phyloP scores from a whole-genome alignment of 2,888 invertebrate species.

The Eubasilissa splendida region DNA sequence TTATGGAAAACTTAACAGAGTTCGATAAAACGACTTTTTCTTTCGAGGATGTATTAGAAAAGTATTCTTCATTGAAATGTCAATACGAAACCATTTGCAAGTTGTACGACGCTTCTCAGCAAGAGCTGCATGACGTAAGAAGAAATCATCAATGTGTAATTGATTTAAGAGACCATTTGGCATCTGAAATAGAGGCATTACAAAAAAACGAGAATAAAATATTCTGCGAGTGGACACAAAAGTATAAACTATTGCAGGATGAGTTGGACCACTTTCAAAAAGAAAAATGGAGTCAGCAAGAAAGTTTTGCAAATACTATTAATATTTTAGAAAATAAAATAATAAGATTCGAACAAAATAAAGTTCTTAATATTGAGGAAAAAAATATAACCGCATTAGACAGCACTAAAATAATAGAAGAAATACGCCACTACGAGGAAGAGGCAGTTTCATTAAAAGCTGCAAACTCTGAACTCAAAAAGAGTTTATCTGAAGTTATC shows the following conservation, averaged over 20 bases:
- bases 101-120: slow-evolving; percentile 67
- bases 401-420: slow-evolving; percentile 50
- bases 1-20: not conserved
- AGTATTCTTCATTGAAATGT: slow-evolving; percentile 64
- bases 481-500: slow-evolving; percentile 36
- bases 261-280: slow-evolving; percentile 65
- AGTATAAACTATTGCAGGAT: slow-evolving; percentile 62
- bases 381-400: slow-evolving; percentile 61
- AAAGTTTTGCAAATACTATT: slow-evolving; percentile 64
- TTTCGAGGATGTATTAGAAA: slow-evolving; percentile 66
- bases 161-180: slow-evolving; percentile 68
- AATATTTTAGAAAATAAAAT: slow-evolving; percentile 65
- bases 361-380: slow-evolving; percentile 31
- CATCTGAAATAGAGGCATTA: slow-evolving; percentile 66
- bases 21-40: not conserved
- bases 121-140: slow-evolving; percentile 68
- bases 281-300: slow-evolving; percentile 64
- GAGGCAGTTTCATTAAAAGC: slow-evolving; percentile 47
- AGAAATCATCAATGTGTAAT: slow-evolving; percentile 68
- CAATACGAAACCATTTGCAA: slow-evolving; percentile 66
- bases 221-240: slow-evolving; percentile 47
- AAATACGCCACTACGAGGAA: slow-evolving; percentile 52
- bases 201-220: slow-evolving; percentile 65
- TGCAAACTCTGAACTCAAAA: slow-evolving; percentile 40
- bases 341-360: slow-evolving; percentile 65